phyloP scores from a whole-genome alignment of 2,113 vertebrate genomes.

The Apistogramma diplotaenia region DNA sequence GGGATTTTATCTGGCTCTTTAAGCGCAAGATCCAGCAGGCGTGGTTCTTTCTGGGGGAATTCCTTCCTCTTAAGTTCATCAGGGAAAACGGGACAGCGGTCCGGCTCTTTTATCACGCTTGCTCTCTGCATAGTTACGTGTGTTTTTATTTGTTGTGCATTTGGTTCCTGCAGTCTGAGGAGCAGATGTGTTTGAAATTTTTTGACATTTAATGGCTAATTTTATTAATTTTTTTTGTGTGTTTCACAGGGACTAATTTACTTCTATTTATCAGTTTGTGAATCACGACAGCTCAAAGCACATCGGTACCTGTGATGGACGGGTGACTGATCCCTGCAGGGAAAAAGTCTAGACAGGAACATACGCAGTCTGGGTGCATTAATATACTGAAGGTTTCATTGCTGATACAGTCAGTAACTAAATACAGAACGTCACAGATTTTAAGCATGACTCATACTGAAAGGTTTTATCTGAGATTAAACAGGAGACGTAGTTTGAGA shows the following conservation, averaged over 20 bases:
- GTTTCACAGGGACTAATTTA: not conserved
- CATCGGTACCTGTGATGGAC: slow-evolving; percentile 12
- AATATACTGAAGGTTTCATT: slow-evolving; percentile 12
- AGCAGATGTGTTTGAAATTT: not conserved
- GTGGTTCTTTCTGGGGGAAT: slow-evolving; percentile 69
- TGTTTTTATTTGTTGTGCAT: not conserved
- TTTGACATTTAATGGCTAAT: not conserved
- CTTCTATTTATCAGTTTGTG: slow-evolving; percentile 6
- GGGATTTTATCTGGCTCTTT: slow-evolving; percentile 58
- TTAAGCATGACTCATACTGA: slow-evolving; percentile 22
- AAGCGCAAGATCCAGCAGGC: slow-evolving; percentile 55
- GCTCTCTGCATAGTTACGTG: not conserved
- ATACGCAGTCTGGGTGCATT: slow-evolving; percentile 35
- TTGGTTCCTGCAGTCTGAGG: not conserved
- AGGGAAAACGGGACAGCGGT: slow-evolving; percentile 37
- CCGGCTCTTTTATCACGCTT: slow-evolving; percentile 2
- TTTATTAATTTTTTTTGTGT: not conserved
- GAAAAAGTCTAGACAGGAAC: slow-evolving; percentile 67
- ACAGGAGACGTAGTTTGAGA: not conserved
- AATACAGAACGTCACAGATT: slow-evolving; percentile 7
- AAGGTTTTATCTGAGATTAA: slow-evolving; percentile 9
- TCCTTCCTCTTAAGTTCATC: slow-evolving; percentile 48
- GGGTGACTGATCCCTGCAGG: slow-evolving; percentile 49
- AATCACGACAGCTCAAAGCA: slow-evolving; percentile 18
- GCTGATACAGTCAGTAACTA: slow-evolving; percentile 13